Percentiles rank a stretch among this genome's conserved stretches.
These are phyloP conservation scores for Ahaetulla prasina DNA, from an alignment of 2,113 vertebrate genomes.

Conservation along the genomic window DNA sequence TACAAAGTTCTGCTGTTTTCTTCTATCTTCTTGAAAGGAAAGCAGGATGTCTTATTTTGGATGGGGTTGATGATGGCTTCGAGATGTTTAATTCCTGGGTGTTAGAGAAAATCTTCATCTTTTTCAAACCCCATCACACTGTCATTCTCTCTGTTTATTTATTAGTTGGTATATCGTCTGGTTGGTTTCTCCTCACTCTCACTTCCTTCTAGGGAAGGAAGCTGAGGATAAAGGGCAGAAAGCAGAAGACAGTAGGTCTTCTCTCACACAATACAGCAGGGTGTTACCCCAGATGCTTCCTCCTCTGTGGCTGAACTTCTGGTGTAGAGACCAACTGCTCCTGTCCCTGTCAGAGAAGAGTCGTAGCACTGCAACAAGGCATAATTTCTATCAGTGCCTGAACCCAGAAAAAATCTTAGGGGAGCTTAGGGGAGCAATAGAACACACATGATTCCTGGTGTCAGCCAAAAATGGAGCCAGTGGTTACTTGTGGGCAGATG, in stretches of 20 bases:
- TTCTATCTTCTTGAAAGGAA: not conserved
- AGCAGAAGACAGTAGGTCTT: not conserved
- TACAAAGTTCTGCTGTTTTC: not conserved
- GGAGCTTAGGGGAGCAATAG: not conserved
- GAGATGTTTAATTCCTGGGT: not conserved
- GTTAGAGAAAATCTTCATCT: not conserved
- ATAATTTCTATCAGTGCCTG: not conserved
- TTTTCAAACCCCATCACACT: not conserved
- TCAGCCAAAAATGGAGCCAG: not conserved
- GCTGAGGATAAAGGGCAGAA: not conserved
- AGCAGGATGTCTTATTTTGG: not conserved
- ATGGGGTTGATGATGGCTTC: not conserved
- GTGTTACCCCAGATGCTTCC: slow-evolving; percentile 11
- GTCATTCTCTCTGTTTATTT: not conserved
- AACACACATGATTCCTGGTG: not conserved
- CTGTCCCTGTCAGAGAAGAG: not conserved
- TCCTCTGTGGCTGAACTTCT: not conserved
- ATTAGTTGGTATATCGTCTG: not conserved
- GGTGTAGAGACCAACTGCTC: not conserved
- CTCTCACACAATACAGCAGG: not conserved
- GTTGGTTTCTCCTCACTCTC: not conserved
- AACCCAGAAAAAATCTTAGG: not conserved
- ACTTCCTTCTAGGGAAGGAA: not conserved
- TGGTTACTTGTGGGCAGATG: not conserved
- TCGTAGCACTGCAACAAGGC: not conserved